A percentile compares a stretch with the other conserved stretches of the same genome.
phyloP scores from a whole-genome alignment of 2,888 invertebrate genomes.

The Carcina quercana region DNA sequence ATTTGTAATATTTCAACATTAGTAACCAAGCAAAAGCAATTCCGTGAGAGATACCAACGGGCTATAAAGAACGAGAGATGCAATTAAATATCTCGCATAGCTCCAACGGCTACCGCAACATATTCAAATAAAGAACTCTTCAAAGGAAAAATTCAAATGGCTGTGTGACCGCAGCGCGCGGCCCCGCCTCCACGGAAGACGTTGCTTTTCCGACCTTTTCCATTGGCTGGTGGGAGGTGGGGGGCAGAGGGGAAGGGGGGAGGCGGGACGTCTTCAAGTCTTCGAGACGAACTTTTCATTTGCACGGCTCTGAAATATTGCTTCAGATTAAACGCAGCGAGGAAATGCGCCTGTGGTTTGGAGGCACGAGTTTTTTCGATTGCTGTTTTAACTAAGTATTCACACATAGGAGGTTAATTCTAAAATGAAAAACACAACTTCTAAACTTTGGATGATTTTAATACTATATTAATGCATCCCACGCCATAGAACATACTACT shows the following conservation, averaged over 20 bases:
- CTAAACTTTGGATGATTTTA: too few species aligned
- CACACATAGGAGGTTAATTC: too few species aligned
- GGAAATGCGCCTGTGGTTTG: conserved; percentile 62
- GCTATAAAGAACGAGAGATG: background rate
- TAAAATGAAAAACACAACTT: too few species aligned
- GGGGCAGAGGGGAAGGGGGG: conserved; percentile 36
- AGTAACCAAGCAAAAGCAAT: too few species aligned
- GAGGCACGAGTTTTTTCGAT: conserved; percentile 33
- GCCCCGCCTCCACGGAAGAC: conserved; percentile 68
- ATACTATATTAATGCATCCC: too few species aligned
- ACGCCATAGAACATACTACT: too few species aligned
- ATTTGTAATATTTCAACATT: too few species aligned
- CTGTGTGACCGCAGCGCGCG: conserved; percentile 52
- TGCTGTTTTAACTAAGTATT: conserved; percentile 3
- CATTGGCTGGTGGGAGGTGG: conserved; percentile 51
- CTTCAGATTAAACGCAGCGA: conserved; percentile 37
- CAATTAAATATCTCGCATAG: conserved; percentile 9
- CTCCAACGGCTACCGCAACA: conserved; percentile 39
- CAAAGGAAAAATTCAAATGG: conserved; percentile 69
- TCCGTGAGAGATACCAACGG: background rate
- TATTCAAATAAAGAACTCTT: conserved; percentile 66
- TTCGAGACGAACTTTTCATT: conserved; percentile 70
- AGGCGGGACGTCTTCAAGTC: conserved; percentile 59
- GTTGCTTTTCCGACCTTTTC: conserved; percentile 66
- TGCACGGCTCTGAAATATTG: conserved; percentile 44